Percentiles rank a stretch among this genome's conserved stretches.
These are phyloP conservation scores for Biston stratarius DNA, from an alignment of 2,888 invertebrate genomes.

Conservation along the genomic window DNA sequence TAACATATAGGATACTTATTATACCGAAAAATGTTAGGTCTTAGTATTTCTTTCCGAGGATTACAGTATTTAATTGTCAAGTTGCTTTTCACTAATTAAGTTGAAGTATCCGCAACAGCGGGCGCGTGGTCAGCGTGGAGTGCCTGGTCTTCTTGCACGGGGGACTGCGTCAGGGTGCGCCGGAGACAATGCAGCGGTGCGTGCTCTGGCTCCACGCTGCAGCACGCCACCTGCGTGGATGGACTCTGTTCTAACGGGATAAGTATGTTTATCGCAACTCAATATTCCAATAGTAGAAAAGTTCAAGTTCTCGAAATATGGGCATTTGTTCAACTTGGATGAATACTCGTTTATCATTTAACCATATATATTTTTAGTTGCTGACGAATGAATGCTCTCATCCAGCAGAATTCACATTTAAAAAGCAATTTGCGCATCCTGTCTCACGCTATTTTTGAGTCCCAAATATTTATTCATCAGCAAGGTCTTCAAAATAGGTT, in stretches of 20 bases:
- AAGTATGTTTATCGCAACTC: slow-evolving; percentile 46
- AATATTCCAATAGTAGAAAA: too few species aligned
- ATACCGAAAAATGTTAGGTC: too few species aligned
- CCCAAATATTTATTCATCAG: slow-evolving; percentile 22
- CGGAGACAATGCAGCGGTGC: slow-evolving; percentile 68
- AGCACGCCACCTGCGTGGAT: slow-evolving; percentile 77
- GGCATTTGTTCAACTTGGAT: too few species aligned
- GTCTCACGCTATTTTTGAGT: slow-evolving; percentile 36
- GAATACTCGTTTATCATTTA: too few species aligned
- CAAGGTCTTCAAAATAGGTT: slow-evolving; percentile 41
- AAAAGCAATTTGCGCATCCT: slow-evolving; percentile 31
- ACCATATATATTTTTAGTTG: background rate
- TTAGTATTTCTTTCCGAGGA: too few species aligned
- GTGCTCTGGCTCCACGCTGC: slow-evolving; percentile 70
- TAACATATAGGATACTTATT: too few species aligned
- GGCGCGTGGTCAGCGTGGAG: slow-evolving; percentile 76
- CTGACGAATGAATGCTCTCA: background rate
- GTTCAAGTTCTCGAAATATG: too few species aligned
- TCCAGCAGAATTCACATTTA: background rate
- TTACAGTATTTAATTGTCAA: background rate
- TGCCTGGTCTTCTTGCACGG: slow-evolving; percentile 73
- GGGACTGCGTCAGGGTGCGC: slow-evolving; percentile 73
- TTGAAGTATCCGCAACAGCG: slow-evolving; percentile 40
- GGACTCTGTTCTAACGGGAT: slow-evolving; percentile 69
- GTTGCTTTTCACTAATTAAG: background rate